phyloP scores from a whole-genome alignment of 2,797 vertebrate species.

The Odontamblyopus lacepedii region DNA sequence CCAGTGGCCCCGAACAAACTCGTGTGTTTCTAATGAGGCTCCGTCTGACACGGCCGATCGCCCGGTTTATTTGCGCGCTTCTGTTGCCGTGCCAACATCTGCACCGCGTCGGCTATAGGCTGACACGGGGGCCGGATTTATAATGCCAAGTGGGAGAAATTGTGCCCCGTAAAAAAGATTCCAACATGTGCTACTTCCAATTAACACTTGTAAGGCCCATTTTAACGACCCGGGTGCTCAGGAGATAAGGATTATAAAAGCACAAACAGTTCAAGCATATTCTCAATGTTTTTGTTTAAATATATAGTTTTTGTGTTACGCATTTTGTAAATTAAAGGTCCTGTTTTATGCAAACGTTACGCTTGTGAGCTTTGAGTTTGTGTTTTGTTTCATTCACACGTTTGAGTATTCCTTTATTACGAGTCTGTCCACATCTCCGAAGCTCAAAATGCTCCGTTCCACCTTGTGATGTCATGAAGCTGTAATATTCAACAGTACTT shows the following conservation, averaged over 20 bases:
- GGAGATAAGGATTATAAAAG: neutral
- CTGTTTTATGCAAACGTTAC: neutral
- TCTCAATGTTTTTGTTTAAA: neutral
- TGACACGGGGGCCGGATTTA: conserved; percentile 30
- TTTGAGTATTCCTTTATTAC: no score
- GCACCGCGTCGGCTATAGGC: conserved; percentile 15
- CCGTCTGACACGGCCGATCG: conserved; percentile 1
- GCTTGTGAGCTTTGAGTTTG: no score
- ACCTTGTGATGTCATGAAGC: no score
- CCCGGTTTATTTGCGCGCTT: conserved; percentile 3
- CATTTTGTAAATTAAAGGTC: neutral
- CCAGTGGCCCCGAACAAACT: neutral
- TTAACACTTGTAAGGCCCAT: conserved; percentile 20
- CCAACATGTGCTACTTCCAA: conserved; percentile 35
- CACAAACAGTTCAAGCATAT: neutral
- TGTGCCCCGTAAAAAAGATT: conserved; percentile 19
- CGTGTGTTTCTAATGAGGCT: conserved; percentile 12
- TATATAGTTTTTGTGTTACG: neutral
- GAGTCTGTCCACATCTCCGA: no score
- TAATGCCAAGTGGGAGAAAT: conserved; percentile 31
- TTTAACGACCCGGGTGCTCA: conserved; percentile 2
- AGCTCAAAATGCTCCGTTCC: no score
- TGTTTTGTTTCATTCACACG: no score
- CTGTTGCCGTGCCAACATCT: conserved; percentile 23
- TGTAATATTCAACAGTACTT: no score